These are phyloP conservation scores for Chelonoidis abingdonii DNA, from an alignment of 2,113 vertebrate species.

Conservation along the genomic window DNA sequence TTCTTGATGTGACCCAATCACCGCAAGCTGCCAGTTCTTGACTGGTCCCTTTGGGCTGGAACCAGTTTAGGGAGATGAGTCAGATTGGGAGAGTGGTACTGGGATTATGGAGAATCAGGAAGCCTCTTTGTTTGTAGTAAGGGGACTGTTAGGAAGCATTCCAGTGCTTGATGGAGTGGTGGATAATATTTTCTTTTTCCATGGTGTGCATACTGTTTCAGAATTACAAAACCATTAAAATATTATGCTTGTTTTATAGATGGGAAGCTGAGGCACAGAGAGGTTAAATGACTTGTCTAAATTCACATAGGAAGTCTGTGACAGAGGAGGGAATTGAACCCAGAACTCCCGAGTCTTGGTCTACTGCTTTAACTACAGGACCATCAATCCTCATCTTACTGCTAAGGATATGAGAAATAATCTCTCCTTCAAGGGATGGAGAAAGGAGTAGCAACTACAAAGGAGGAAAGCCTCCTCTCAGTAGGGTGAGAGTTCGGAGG, in stretches of 20 bases:
- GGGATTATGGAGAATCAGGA: neutral
- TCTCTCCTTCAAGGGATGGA: neutral
- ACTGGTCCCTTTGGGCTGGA: neutral
- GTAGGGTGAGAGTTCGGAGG: neutral
- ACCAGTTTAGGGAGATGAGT: neutral
- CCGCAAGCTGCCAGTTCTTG: neutral
- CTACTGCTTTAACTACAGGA: neutral
- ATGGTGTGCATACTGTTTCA: neutral
- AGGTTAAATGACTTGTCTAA: neutral
- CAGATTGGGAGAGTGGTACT: neutral
- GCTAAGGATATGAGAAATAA: neutral
- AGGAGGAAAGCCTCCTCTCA: accelerated
- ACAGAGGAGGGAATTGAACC: neutral
- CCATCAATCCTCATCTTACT: neutral
- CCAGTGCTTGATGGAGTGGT: neutral
- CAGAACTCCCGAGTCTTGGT: neutral
- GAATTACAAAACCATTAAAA: neutral
- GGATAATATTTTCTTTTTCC: neutral
- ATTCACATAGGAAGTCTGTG: neutral
- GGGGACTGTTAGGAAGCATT: neutral
- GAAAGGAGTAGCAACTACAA: neutral
- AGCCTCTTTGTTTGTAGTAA: neutral
- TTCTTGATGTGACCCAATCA: neutral
- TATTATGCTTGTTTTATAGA: neutral
- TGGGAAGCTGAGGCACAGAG: neutral